A percentile compares a stretch with the other conserved stretches of the same genome.
Conservation (phyloP, 2,113 vertebrate species). For the Lucifuga dentata region DNA sequence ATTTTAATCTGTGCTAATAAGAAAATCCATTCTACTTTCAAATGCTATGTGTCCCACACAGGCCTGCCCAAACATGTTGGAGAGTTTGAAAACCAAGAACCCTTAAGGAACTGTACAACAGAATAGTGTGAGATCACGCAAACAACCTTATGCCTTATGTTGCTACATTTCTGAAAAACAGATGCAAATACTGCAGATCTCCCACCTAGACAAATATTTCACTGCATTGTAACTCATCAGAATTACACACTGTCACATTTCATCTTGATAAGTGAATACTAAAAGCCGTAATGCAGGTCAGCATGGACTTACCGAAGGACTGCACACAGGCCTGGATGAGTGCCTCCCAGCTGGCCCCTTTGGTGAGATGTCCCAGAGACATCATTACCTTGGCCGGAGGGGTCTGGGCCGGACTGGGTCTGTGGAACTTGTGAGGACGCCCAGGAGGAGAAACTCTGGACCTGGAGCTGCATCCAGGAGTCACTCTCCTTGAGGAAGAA, state of each 20-base stretch:
- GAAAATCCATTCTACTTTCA: slow-evolving; percentile 15
- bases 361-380: slow-evolving; percentile 89
- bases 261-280: too few relatives aligned
- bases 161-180: too few relatives aligned
- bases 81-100: slow-evolving; percentile 28
- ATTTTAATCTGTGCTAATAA: background rate
- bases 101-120: slow-evolving; percentile 12
- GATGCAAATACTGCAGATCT: too few relatives aligned
- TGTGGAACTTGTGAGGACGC: slow-evolving; percentile 81
- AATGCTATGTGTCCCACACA: background rate
- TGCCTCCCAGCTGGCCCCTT: slow-evolving; percentile 93
- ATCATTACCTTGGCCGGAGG: slow-evolving; percentile 83
- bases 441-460: slow-evolving; percentile 85
- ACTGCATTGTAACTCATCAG: background rate
- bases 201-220: background rate
- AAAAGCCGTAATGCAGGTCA: background rate
- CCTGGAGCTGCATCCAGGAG: slow-evolving; percentile 83
- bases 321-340: slow-evolving; percentile 94
- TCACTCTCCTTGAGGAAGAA: slow-evolving; percentile 80
- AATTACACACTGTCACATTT: too few relatives aligned
- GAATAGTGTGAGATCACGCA: slow-evolving; percentile 6
- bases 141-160: too few relatives aligned
- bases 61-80: slow-evolving; percentile 39
- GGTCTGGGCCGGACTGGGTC: slow-evolving; percentile 81
- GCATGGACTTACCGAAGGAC: slow-evolving; percentile 88